phyloP scores from a whole-genome alignment of 2,888 invertebrate species.

The Ashinkailepas kermadecensis region DNA sequence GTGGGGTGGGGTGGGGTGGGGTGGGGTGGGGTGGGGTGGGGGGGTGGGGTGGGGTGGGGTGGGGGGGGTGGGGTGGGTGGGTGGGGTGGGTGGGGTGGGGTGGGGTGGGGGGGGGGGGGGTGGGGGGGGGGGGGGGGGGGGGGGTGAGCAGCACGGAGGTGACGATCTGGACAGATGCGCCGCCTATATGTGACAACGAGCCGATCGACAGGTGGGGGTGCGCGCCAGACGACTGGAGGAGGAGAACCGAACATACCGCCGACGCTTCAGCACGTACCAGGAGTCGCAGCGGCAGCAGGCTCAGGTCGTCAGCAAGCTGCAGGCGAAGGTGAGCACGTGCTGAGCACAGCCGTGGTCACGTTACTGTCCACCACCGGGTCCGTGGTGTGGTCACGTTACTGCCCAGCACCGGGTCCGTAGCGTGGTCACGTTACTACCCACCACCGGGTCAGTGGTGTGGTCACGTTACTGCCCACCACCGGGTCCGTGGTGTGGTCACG shows the following conservation, averaged over 20 bases:
- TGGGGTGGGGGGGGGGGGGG: neutral
- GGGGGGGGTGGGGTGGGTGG: neutral
- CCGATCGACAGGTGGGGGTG: too few species aligned
- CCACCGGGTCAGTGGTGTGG: too few species aligned
- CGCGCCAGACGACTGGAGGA: neutral
- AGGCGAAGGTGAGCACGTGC: neutral
- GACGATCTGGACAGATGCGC: too few species aligned
- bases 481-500: too few species aligned
- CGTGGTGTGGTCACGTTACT: too few species aligned
- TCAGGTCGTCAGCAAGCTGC: slow-evolving; percentile 1
- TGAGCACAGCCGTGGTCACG: too few species aligned
- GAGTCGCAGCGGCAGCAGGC: slow-evolving; percentile 5
- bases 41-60: neutral
- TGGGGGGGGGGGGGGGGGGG: neutral
- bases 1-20: neutral
- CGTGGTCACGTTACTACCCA: too few species aligned
- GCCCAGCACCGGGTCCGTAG: too few species aligned
- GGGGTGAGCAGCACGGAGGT: too few species aligned
- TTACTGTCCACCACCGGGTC: too few species aligned
- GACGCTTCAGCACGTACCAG: neutral
- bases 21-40: neutral
- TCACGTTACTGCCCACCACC: too few species aligned
- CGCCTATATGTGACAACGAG: too few species aligned
- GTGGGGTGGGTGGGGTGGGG: neutral
- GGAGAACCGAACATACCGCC: neutral